Base-by-base conservation (phyloP, 2,797 vertebrate species). In the Cheirogaleus major region DNA sequence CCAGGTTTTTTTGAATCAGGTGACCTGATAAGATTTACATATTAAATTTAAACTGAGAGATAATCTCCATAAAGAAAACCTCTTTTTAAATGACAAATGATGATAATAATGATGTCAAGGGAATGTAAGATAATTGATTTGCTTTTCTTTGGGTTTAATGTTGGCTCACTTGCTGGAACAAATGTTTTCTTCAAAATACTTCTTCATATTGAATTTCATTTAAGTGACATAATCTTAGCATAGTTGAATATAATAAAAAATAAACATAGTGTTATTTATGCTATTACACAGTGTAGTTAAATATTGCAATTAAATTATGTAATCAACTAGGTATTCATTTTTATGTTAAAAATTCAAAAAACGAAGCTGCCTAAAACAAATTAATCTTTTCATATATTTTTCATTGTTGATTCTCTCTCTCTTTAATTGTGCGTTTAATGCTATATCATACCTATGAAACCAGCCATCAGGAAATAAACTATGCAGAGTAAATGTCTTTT, bases 401-500 rank as follows among this genome's bases (percentile, higher is more conserved):
- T 70, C 41, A 69, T 80, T 89, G 30, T 92, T 65, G 13, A 41
- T n/a, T 72, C 25, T 83, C 11, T 61, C 10, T 84, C 4, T 83
- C 52, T 87, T 57, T 75, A 78, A 92, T 79, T 92, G 15, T 61
- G 13, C 13, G 78, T 89, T 84, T 93, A 81, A 91, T 80, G 27
- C 1, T 9, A 41, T 59, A 38, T 63, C 10, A 73, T 32, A 85
- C 5, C 7, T 72, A 80, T 75, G 25, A 95, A 89, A 86, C 83
- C 73, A 67, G 0, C 43, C 25, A 95, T 63, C 79, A 94, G 50
- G 20, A 94, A 92, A 87, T 80, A 96, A 89, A 81, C 22, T 78
- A 14, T 45, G 0, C 55, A 97, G 50, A 96, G 92, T 86, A 55
- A 93, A 63, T 94, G 10, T 61, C 20, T 76, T 92, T 80, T 93